Evolutionary conservation across 2,888 invertebrate genomes (phyloP), one percentile per base, ranked within the genome.

Genomic region (Anarsia innoxiella): DNA sequence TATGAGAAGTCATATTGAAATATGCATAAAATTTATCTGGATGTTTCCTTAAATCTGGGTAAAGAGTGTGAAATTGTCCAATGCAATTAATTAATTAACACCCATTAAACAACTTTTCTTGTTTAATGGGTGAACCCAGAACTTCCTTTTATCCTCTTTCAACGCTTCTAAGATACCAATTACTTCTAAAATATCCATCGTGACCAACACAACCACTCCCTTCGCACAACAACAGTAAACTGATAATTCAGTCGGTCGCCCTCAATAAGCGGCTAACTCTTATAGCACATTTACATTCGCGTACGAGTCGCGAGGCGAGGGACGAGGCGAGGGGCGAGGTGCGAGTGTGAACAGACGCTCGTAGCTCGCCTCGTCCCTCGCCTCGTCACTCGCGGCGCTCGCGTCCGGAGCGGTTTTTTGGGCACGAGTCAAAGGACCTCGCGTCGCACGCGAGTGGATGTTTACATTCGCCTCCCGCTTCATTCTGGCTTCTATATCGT

Each of bases 221-320:
- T 41, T 39, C 41, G 44, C 40, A 42, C 41, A 41, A 41, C 44
- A 43, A 29, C 3, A 43, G 40, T 43, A 40, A 43, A 43, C 37
- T 43, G 40, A 40, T 25, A 37, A 38, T 40, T 40, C 33, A 38
- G 40, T 43, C 36, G 43, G 38, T 36, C 38, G 43, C n/a, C 9
- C 37, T 40, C 31, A 40, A 37, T 43, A 43, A 40, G 40, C 38
- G 40, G 36, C 40, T 42, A 37, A 36, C 43, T 43, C 40, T 15
- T n/a, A n/a, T n/a, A n/a, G n/a, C n/a, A n/a, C n/a, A n/a, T n/a
- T n/a, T n/a, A n/a, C n/a, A n/a, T n/a, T n/a, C n/a, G n/a, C n/a
- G n/a, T n/a, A n/a, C n/a, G n/a, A n/a, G n/a, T n/a, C n/a, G n/a
- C n/a, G n/a, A n/a, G n/a, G n/a, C n/a, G n/a, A n/a, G n/a, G n/a